Percentiles rank a stretch among this genome's conserved stretches.
Conservation (phyloP, 2,113 vertebrate species). For the Eublepharis macularius region DNA sequence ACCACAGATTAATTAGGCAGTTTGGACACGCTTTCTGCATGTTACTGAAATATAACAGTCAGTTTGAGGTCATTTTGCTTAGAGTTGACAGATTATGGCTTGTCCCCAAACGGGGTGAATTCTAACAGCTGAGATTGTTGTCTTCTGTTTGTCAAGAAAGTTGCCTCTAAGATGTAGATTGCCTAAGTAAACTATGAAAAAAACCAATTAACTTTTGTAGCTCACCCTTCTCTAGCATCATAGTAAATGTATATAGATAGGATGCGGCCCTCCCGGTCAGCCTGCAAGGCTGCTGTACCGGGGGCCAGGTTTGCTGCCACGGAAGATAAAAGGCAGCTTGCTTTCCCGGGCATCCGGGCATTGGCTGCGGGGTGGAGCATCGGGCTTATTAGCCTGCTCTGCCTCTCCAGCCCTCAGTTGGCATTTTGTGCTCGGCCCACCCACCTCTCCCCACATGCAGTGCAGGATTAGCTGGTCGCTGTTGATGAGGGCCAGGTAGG, state of each 20-base stretch:
- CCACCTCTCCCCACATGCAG: too few species aligned
- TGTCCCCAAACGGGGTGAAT: background rate
- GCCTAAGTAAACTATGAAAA: background rate
- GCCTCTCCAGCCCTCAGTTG: too few species aligned
- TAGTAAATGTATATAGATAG: background rate
- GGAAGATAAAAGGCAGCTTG: too few species aligned
- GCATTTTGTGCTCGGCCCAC: too few species aligned
- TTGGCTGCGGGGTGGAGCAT: too few species aligned
- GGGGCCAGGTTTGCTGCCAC: too few species aligned
- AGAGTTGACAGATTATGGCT: background rate
- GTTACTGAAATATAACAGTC: background rate
- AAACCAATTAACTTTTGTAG: background rate
- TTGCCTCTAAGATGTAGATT: background rate
- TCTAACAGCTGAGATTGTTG: background rate
- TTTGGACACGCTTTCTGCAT: background rate
- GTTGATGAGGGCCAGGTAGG: too few species aligned
- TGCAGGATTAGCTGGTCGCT: too few species aligned
- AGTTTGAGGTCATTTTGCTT: background rate
- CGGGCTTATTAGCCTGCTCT: too few species aligned
- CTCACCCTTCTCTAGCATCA: background rate
- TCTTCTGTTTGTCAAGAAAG: background rate
- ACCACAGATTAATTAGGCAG: background rate
- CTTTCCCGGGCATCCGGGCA: too few species aligned
- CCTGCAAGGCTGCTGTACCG: too few species aligned
- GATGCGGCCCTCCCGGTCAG: too few species aligned